These are phyloP conservation scores for Anarrhichthys ocellatus DNA, from an alignment of 2,113 vertebrate species.

Conservation along the genomic window DNA sequence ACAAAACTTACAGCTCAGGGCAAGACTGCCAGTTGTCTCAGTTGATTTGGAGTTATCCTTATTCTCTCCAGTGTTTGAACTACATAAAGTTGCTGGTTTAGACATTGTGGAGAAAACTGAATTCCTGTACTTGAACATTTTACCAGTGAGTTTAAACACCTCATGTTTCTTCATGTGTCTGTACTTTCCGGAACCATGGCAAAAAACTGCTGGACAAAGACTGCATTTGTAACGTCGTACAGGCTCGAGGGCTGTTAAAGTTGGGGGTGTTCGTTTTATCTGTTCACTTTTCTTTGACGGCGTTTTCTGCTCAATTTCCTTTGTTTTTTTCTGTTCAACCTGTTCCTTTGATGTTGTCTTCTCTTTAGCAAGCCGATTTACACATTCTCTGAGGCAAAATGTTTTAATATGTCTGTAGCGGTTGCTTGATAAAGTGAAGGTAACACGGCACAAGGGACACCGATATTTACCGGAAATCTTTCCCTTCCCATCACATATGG, in stretches of 20 bases:
- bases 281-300: constrained; percentile 17
- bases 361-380: constrained; percentile 51
- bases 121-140: constrained; percentile 57
- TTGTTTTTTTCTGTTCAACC: background rate
- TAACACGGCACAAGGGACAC: constrained; percentile 78
- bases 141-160: constrained; percentile 68
- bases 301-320: constrained; percentile 15
- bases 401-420: constrained; percentile 76
- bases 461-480: constrained; percentile 67
- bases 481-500: constrained; percentile 45
- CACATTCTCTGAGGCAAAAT: constrained; percentile 70
- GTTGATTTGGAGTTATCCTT: background rate
- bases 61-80: constrained; percentile 24
- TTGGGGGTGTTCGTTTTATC: constrained; percentile 28
- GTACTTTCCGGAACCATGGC: constrained; percentile 77
- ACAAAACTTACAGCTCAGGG: constrained; percentile 77
- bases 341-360: background rate
- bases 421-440: constrained; percentile 70
- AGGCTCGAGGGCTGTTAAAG: background rate
- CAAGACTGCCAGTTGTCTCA: background rate
- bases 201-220: constrained; percentile 77
- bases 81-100: constrained; percentile 2
- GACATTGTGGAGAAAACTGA: constrained; percentile 34
- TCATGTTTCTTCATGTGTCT: constrained; percentile 82
- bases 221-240: constrained; percentile 66